Evolutionary conservation across 35 echinoderm and acorn worm genomes (phyloP), one percentile per base, ranked within the genome.

Genomic region (Chiridota heheva): DNA sequence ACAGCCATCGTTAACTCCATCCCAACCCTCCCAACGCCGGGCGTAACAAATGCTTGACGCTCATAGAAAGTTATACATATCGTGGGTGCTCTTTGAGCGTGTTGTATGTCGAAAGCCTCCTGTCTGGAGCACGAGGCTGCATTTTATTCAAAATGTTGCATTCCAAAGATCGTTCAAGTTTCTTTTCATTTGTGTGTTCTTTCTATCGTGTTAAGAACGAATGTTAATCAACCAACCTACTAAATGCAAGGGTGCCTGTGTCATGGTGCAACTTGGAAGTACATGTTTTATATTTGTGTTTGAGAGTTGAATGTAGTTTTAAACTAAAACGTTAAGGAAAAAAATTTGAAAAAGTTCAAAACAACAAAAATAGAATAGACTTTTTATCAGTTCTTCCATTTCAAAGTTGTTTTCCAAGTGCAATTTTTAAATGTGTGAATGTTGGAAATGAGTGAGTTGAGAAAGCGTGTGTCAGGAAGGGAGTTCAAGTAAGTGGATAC

Each of bases 1-100:
- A 69, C 87, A 55, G 83, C 86, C 27, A 82, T 96, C 60, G 70
- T 84, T 40, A 77, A 88, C 70, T 76, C 92, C 20, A 69, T 96
- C 75, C 82, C 90, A 13, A 36, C 70, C 30, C 51, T 93, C 36
- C 90, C 90, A 32, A 58, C 89, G 47, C 59, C 85, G 7, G 90
- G 85, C 33, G 86, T 89, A 25, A 89, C 86, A 22, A 78, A 58
- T 17, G 75, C 75, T 78, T 78, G 75, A 78, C 75, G 47, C 29
- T 27, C 43, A 74, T 42, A 44, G 70, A 74, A 28, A 47, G 56
- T 46, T 7, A 25, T 45, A 42, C n/a, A 72, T n/a, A n/a, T n/a
- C n/a, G n/a, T n/a, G n/a, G n/a, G n/a, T n/a, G n/a, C n/a, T n/a
- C n/a, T n/a, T n/a, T n/a, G n/a, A n/a, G n/a, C n/a, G n/a, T n/a